A percentile compares a stretch with the other conserved stretches of the same genome.
These are phyloP conservation scores for Mormyrops attenuatus DNA, from an alignment of 2,797 vertebrate species.

Conservation along the genomic window DNA sequence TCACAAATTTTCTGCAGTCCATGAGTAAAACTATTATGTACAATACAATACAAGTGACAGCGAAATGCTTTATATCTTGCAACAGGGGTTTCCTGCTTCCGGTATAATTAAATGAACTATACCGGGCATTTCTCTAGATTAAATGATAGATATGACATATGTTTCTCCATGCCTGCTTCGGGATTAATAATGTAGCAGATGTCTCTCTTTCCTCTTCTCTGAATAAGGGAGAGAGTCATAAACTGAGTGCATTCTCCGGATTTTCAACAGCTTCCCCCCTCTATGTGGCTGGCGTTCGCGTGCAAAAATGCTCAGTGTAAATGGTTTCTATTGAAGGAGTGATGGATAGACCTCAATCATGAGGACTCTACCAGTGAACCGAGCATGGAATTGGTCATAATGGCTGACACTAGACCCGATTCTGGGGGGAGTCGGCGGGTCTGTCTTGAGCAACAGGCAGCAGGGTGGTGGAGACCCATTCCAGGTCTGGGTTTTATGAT, in stretches of 20 bases:
- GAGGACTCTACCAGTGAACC: neutral
- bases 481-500: neutral
- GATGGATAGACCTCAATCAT: neutral
- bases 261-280: neutral
- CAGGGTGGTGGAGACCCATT: neutral
- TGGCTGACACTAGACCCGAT: neutral
- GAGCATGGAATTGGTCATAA: neutral
- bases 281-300: neutral
- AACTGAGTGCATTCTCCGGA: neutral
- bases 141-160: conserved; percentile 7
- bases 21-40: neutral
- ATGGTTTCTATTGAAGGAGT: neutral
- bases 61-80: neutral
- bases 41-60: neutral
- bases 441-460: neutral
- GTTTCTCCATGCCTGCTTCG: neutral
- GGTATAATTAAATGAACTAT: neutral
- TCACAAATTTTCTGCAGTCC: neutral
- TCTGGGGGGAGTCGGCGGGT: neutral
- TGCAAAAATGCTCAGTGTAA: neutral
- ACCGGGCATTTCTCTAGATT: neutral
- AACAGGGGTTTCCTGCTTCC: neutral
- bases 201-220: neutral
- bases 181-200: neutral
- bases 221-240: neutral